Evolutionary conservation across 2,888 invertebrate genomes (phyloP), one percentile per base, ranked within the genome.

Genomic region (Leistus spinibarbis): DNA sequence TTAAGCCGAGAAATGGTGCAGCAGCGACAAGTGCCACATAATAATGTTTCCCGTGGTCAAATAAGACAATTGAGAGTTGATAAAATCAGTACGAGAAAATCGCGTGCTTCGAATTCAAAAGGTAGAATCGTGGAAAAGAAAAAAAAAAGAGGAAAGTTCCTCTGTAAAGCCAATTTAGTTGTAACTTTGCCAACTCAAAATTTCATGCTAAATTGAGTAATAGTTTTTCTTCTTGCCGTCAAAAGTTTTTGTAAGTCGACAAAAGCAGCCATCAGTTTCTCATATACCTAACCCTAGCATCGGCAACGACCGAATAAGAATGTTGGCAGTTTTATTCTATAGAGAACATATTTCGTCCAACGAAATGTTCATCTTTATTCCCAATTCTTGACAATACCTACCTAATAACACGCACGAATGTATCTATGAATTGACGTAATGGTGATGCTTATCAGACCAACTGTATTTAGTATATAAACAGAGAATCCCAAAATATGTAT

Each of bases 121-220:
- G 71, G 71, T 71, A 57, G 66, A 66, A 72, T 10, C 40, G 5
- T 24, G 72, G 24, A 72, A 72, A 69, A 72, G 66, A 66, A 66
- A 24, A 72, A 72, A 69, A 72, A 72, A 66, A 66, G 56, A 24
- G 3, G 24, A 3, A 40, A 40, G 10, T 40, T 40, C 40, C 66
- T 72, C 17, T 19, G 24, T n/a, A 54, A 27, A 72, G 64, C 72
- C 72, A 72, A 72, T 72, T 72, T 72, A 72, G 57, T 72, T 72
- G 72, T 72, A 72, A 72, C 72, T 72, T 72, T 72, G 72, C 72
- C 72, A 72, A 72, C 72, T 72, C 72, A 72, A 72, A 72, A 72
- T 72, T 72, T 72, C 72, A 72, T 72, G 72, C 72, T 72, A 72
- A 72, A 72, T 72, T 72, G 72, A 72, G 72, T 72, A 72, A 72